phyloP scores from a whole-genome alignment of 2,888 invertebrate genomes.

The Lasioglossum morio region DNA sequence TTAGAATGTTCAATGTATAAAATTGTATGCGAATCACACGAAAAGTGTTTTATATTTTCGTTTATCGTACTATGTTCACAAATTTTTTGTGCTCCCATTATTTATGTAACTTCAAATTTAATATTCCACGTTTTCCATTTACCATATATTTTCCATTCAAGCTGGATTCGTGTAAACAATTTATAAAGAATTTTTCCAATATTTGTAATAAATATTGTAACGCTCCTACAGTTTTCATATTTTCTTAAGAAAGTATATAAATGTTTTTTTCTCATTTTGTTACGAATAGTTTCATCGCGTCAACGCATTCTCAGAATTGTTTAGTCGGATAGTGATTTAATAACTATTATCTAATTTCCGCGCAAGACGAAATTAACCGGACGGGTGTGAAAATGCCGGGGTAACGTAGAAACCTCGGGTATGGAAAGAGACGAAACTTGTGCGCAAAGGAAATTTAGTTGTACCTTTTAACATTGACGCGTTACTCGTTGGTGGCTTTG shows the following conservation, averaged over 20 bases:
- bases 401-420: slow-evolving; percentile 20
- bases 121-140: background rate
- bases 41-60: background rate
- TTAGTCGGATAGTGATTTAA: background rate
- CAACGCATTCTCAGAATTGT: background rate
- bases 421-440: background rate
- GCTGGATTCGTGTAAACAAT: background rate
- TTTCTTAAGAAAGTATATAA: background rate
- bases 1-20: background rate
- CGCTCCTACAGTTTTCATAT: background rate
- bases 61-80: background rate
- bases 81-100: background rate
- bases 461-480: slow-evolving; percentile 68
- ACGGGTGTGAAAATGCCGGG: background rate
- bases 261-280: background rate
- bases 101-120: background rate
- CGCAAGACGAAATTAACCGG: slow-evolving; percentile 3
- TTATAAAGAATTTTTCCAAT: background rate
- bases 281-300: background rate
- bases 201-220: background rate
- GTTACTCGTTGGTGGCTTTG: slow-evolving; percentile 82
- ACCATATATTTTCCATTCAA: background rate
- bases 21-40: background rate
- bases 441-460: slow-evolving; percentile 19
- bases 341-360: slow-evolving; percentile 14